phyloP scores from a whole-genome alignment of 2,888 invertebrate species.

The Volucella inanis region DNA sequence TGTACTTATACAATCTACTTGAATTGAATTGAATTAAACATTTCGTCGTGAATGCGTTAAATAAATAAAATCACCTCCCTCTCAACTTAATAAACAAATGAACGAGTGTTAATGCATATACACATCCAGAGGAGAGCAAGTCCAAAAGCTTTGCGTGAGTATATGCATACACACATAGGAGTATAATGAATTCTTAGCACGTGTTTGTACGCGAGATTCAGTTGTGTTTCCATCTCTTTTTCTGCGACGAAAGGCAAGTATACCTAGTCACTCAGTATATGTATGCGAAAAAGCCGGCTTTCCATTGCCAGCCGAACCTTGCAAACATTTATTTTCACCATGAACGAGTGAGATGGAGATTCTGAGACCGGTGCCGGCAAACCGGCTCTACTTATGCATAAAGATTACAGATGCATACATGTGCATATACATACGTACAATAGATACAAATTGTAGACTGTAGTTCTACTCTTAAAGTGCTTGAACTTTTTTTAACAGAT shows the following conservation, averaged over 20 bases:
- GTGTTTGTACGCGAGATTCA: slow-evolving; percentile 60
- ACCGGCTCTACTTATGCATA: neutral
- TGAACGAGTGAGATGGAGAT: neutral
- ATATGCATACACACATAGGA: neutral
- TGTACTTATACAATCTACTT: neutral
- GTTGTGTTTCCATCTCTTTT: slow-evolving; percentile 34
- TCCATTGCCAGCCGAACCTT: neutral
- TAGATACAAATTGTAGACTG: neutral
- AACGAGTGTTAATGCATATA: no score
- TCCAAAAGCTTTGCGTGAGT: no score
- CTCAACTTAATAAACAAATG: no score
- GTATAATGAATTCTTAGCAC: slow-evolving; percentile 37
- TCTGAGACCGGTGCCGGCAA: slow-evolving; percentile 55
- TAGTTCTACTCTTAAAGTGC: slow-evolving; percentile 16
- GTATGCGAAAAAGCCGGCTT: slow-evolving; percentile 45
- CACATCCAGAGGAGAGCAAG: no score
- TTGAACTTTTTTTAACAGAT: slow-evolving; percentile 51
- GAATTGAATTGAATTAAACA: neutral
- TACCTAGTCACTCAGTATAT: slow-evolving; percentile 3
- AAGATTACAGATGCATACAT: neutral
- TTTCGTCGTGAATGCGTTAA: neutral
- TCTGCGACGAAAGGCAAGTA: neutral
- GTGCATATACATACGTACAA: neutral
- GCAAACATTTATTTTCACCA: neutral
- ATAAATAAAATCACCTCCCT: no score